Evolutionary conservation across 2,888 invertebrate species (phyloP), one percentile per base, ranked within the genome.

Genomic region (Panorpa germanica): DNA sequence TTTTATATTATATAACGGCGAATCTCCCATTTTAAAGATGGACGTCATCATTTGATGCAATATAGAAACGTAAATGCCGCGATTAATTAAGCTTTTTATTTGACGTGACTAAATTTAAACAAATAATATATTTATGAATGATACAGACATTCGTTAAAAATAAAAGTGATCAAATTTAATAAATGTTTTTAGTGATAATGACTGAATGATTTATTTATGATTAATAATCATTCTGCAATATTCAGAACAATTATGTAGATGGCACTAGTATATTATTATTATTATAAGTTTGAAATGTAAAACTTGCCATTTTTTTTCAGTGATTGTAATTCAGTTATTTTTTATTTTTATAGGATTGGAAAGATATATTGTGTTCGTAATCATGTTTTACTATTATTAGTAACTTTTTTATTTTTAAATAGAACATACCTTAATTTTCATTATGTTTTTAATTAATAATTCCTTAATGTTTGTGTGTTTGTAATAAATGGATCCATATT

Each of bases 141-240:
- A 34, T 28, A 31, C 26, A 30, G 25, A 33, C 18, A 22, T 28
- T 30, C 17, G 16, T 9, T 28, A 18, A 20, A 5, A 13, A 18
- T 26, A 5, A 7, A 6, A 9, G 9, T n/a, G 7, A 10, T 16
- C 5, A 17, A 8, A 28, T 9, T 9, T 25, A 16, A 6, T 15
- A 5, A 8, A 25, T 9, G 15, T 15, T 25, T 25, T 10, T 25
- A 4, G 5, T 15, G 11, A 15, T 25, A 16, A 7, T 25, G 14
- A 15, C 14, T 25, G 14, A 9, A 15, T 25, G 14, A 25, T n/a
- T n/a, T n/a, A n/a, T n/a, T n/a, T n/a, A n/a, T n/a, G n/a, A n/a
- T n/a, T n/a, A n/a, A n/a, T n/a, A n/a, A n/a, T n/a, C n/a, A n/a
- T n/a, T n/a, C n/a, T n/a, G n/a, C n/a, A n/a, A n/a, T n/a, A n/a